Percentiles rank a stretch among this genome's conserved stretches.
Evolutionary conservation across 1,140 invertebrate species (phyloP).

Genomic region (Leptoteleia sp.): DNA sequence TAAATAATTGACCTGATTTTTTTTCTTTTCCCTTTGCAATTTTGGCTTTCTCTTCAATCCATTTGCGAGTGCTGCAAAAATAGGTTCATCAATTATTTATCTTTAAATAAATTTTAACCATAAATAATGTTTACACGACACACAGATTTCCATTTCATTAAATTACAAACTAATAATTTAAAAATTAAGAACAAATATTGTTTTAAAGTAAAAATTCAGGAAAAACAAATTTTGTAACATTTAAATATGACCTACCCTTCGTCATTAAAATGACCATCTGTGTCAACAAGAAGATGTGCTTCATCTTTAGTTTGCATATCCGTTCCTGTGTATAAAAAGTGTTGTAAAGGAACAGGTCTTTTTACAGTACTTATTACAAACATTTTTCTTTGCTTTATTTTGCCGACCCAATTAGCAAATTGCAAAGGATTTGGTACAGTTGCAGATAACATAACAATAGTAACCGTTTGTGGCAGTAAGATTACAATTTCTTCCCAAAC

Average conservation of each 20-base stretch:
- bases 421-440: slow-evolving; percentile 98
- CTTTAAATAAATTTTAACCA: no score
- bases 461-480: slow-evolving; percentile 95
- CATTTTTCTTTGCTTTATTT: slow-evolving; percentile 95
- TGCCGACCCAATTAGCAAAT: slow-evolving; percentile 98
- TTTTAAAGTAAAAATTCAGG: neutral
- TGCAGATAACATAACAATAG: slow-evolving; percentile 98
- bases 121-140: no score
- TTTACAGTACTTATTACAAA: slow-evolving; percentile 97
- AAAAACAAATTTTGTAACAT: neutral
- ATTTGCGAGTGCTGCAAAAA: no score
- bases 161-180: no score
- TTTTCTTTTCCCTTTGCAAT: no score
- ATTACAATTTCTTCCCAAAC: slow-evolving; percentile 99
- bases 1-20: no score
- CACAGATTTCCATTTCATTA: no score
- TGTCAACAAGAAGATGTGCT: slow-evolving; percentile 91
- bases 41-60: no score
- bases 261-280: slow-evolving; percentile 85
- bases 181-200: neutral
- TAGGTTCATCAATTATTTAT: no score
- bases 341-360: slow-evolving; percentile 96
- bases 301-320: slow-evolving; percentile 91
- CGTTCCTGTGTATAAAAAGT: slow-evolving; percentile 94
- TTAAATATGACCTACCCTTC: slow-evolving; percentile 83